Base-by-base conservation (phyloP, 2,113 vertebrate genomes). In the Cebidichthys violaceus region DNA sequence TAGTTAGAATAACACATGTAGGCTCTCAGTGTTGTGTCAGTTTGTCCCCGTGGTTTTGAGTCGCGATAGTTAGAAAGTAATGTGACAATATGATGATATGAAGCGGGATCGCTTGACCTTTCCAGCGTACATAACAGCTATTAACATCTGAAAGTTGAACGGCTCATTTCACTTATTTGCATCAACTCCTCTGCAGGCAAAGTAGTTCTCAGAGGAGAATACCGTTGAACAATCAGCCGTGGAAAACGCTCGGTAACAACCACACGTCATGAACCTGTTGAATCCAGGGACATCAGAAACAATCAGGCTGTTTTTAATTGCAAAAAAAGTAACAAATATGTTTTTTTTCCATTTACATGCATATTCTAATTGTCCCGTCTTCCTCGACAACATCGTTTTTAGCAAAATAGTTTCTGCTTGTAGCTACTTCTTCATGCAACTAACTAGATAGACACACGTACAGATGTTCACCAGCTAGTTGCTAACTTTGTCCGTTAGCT, bases 161-260 rank as follows among this genome's bases (percentile, higher is more conserved):
- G 15, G 24, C 17, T 22, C 9, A 9, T 65, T 59, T 24, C 8
- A 66, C 9, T 61, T 15, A 39, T 65, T 74, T 66, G 59, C 50
- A 74, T 60, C 4, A 33, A 55, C 18, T 57, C 50, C 29, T 69
- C 45, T 69, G 67, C 45, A 70, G 57, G 39, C 15, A 79, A 83
- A 60, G 24, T 1, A 37, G 8, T 17, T 68, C n/a, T 39, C n/a
- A 29, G n/a, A 66, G 14, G 39, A 37, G 6, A 35, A 27, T 14
- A 22, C 54, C 15, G 20, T 8, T 8, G 6, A 61, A 43, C 57
- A 15, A 35, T 27, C 13, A 39, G 18, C 8, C 20, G 35, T 37
- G 7, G 33, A 70, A 37, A 68, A 9, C 4, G 2, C 27, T 33
- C 27, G 45, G 24, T 35, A 35, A 65, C 13, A 70, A 24, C 17